Base-by-base conservation (phyloP, 2,888 invertebrate species). In the Leptinotarsa haldemani region DNA sequence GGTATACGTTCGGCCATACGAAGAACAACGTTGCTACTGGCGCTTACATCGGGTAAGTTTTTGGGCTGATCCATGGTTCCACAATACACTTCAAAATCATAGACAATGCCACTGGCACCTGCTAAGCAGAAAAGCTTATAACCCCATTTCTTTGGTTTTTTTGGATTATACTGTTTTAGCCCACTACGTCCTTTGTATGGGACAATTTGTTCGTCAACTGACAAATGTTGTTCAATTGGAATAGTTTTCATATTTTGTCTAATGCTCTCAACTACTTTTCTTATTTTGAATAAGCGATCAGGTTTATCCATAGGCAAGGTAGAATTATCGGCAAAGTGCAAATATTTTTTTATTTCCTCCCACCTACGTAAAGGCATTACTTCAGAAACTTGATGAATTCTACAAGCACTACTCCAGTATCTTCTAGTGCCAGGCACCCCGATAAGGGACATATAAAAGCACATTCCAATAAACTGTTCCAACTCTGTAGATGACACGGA, bases 1-100 rank as follows among this genome's bases (percentile, higher is more conserved):
- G 84, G 83, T 67, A 85, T 77, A 47, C 76, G 78, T 69, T 84
- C 69, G 30, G 80, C 71, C 50, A 86, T 77, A n/a, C 85, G 78
- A n/a, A 85, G 80, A 15, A 85, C 84, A 52, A 84, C 78, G 80
- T 84, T 86, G 70, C 77, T 78, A 78, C 79, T 80, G 58, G 83
- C 81, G 47, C 84, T 85, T 58, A 86, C 71, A 76, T 86, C 79
- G 50, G 83, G 81, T 61, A 82, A 53, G 66, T 65, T 53, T 15
- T 53, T 71, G 52, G 65, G 47, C 40, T 56, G 58, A 48, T 48
- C 48, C 48, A 48, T 48, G 48, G 48, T 48, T 73, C 79, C 71
- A 69, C 70, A 30, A 76, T 74, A 69, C 61, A 74, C 65, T 74
- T 77, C 82, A 75, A 83, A 82, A n/a, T 80, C 75, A 70, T 84